Base-by-base conservation (phyloP, 2,888 invertebrate genomes). In the Leptarthrus brevirostris region DNA sequence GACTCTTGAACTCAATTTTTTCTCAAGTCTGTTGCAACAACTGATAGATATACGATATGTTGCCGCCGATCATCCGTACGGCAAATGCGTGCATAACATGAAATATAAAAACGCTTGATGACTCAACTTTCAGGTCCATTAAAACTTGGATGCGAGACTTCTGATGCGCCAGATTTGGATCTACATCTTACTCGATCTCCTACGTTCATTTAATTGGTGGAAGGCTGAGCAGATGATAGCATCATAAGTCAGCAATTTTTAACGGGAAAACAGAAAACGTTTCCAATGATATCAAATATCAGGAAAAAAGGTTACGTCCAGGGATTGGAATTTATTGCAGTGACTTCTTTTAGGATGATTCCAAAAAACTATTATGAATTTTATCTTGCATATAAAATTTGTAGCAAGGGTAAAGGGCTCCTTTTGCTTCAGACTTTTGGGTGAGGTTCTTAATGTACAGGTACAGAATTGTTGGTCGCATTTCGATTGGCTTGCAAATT, bases 71-170 rank as follows among this genome's bases (percentile, higher is more conserved):
- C 30, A n/a, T 14, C 10, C 24, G 16, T 26, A 44, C 44, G 12
- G 14, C 8, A 56, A 56, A 56, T 56, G 14, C 24, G 8, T 26
- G 56, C 30, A 30, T 24, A 20, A 61, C 36, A 61, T 61, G 20
- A 61, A 61, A 61, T 22, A 30, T 61, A 36, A 61, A 44, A 61
- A 61, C 61, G 4, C 20, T 61, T 61, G 34, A 61, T 61, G 61
- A 61, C 22, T 61, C 61, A 61, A 61, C 61, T 61, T 61, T 61
- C 61, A 20, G 36, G 36, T 34, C 61, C 61, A 61, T 61, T 61
- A 61, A 61, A 56, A 56, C 0, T 30, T 56, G 56, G 16, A 56
- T 30, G 16, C 20, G 22, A 4, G 30, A 0, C 30, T 22, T n/a
- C 26, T 20, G 40, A 20, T 36, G 10, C 30, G 61, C 8, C 36